Base-by-base conservation (phyloP, 1,140 invertebrate species). In the Dufourea novaeangliae region DNA sequence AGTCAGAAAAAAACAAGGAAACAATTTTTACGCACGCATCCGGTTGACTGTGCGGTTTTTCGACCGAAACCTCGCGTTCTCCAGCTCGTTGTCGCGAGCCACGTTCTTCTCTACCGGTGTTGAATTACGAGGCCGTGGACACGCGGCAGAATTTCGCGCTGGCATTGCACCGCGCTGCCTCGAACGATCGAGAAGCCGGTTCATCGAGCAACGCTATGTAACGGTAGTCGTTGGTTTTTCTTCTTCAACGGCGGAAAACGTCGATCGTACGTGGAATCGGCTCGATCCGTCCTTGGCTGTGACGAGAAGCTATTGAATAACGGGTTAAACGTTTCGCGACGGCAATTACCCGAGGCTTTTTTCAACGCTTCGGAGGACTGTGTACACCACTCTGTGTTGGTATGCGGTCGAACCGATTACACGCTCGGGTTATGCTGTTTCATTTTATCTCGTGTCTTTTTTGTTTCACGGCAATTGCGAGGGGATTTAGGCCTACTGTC, bases 181-280 rank as follows among this genome's bases (percentile, higher is more conserved):
- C 39, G 37, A 0, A 17, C 29, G 10, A 32, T 1, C 11, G 12
- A 8, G 41, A 2, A 37, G 14, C 12, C 39, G 39, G 57, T 75
- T 37, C 72, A 22, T 25, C 61, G 72, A 11, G 63, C n/a, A n/a
- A 22, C 12, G n/a, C n/a, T n/a, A n/a, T n/a, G n/a, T 70, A 76
- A 76, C 74, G 74, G 66, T 76, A 61, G 22, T 29, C 32, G 22
- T 41, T n/a, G n/a, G n/a, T n/a, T n/a, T n/a, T n/a, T 37, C n/a
- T 25, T 29, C 27, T 61, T 69, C 37, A 34, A 12, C 54, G 29
- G 22, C 20, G 10, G 41, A 34, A 72, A 72, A 27, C 22, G 11
- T n/a, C 62, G n/a, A 69, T 59, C 68, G 64, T 69, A 69, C 64
- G 11, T 41, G 34, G 73, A 76, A 39, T 14, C 39, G 39, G 14